Conservation (phyloP, 2,888 invertebrate genomes). For the Norana najaformis region DNA sequence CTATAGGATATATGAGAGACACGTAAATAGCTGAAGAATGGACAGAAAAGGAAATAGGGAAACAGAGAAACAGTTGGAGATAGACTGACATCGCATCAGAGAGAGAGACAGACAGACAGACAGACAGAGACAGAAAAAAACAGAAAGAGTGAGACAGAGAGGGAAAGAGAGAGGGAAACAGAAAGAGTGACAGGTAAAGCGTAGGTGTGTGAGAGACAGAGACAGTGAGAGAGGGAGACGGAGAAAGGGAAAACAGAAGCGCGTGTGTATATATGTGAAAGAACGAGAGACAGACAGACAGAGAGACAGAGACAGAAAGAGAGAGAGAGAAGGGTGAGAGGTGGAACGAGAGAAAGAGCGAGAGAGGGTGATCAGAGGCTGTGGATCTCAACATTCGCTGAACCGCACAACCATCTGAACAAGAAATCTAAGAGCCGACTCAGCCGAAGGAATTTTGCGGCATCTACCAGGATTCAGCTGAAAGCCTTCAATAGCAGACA, state of each 20-base stretch:
- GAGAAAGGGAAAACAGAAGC: not conserved
- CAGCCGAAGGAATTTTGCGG: not conserved
- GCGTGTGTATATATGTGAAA: no score
- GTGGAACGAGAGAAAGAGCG: no score
- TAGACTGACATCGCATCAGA: no score
- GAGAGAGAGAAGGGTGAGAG: no score
- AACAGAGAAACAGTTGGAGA: no score
- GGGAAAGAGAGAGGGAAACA: not conserved
- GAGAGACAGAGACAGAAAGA: not conserved
- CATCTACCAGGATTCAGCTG: not conserved
- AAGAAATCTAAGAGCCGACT: not conserved
- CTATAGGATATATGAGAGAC: not conserved
- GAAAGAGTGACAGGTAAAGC: no score
- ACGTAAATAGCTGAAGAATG: not conserved
- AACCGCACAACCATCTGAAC: not conserved
- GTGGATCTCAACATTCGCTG: not conserved
- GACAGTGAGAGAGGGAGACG: not conserved
- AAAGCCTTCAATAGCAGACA: constrained; percentile 6
- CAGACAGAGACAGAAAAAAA: not conserved
- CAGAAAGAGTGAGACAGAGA: not conserved
- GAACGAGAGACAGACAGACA: no score
- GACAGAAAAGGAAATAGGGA: no score
- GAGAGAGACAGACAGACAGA: not conserved
- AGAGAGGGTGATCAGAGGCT: not conserved
- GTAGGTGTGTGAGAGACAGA: not conserved